Percentiles rank a stretch among this genome's conserved stretches.
Evolutionary conservation across 2,797 vertebrate genomes (phyloP).

Genomic region (Harpagifer antarcticus): DNA sequence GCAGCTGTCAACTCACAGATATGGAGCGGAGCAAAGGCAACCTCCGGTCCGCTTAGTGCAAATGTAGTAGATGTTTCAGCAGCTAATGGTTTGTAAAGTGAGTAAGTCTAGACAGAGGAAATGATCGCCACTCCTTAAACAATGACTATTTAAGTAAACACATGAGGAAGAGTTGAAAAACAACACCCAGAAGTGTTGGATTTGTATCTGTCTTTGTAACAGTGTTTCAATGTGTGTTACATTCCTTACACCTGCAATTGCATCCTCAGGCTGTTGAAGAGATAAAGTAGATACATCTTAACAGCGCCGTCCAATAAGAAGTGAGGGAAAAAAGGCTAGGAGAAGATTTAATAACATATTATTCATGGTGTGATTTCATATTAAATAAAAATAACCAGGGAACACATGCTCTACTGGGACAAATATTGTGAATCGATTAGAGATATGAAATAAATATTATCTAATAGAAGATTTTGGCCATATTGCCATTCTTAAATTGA

Average conservation of each 20-base stretch:
- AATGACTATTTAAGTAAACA: conserved; percentile 16
- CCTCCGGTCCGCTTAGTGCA: conserved; percentile 15
- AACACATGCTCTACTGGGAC: too few relatives aligned
- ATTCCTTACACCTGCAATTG: background rate
- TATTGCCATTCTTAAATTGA: background rate
- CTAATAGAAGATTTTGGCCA: too few relatives aligned
- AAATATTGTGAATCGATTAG: too few relatives aligned
- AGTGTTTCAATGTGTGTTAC: background rate
- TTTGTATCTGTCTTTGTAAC: conserved; percentile 2
- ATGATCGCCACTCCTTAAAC: background rate
- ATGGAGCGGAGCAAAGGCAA: conserved; percentile 15
- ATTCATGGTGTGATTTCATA: too few relatives aligned
- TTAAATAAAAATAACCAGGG: too few relatives aligned
- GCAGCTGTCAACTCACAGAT: conserved; percentile 58
- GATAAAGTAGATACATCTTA: background rate
- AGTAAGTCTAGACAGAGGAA: conserved; percentile 28
- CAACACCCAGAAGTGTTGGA: background rate
- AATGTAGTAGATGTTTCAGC: conserved; percentile 25
- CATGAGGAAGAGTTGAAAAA: conserved; percentile 10
- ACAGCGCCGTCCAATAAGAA: conserved; percentile 4
- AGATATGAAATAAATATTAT: too few relatives aligned
- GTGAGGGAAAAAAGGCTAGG: background rate
- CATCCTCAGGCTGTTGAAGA: background rate
- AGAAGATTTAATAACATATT: too few relatives aligned
- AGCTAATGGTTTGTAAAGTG: conserved; percentile 29